Evolutionary conservation across 2,797 vertebrate species (phyloP), one percentile per base, ranked within the genome.

Genomic region (Eupleurogrammus muticus): DNA sequence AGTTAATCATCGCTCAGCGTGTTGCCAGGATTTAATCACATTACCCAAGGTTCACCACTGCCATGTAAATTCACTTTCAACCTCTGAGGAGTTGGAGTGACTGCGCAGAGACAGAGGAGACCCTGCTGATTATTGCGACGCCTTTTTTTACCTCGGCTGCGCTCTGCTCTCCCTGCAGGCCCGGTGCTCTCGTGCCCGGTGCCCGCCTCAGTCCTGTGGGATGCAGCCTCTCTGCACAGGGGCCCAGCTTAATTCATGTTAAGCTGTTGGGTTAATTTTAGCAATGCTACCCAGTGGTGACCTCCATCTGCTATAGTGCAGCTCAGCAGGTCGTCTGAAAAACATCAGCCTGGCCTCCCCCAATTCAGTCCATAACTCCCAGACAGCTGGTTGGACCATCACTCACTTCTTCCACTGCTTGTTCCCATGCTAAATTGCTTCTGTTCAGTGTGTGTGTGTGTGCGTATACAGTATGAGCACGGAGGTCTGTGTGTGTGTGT

Each of bases 1-100:
- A 94, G 91, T 92, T 93, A 92, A 94, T 93, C 92, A 87, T 89
- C 69, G 75, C 86, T 89, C 86, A 70, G 79, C 63, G 71, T 85
- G 86, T 85, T 90, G 81, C 80, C 77, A 64, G 67, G 81, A 84
- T 91, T 93, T 90, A 92, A 93, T 93, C 90, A 86, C 83, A 85
- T 90, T 88, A 86, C 74, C 83, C 75, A 73, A 81, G 82, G 75
- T 85, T 92, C 81, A 79, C 86, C 81, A 68, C 83, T 83, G 87
- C 84, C 75, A 90, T 92, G 85, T 89, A 89, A 87, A 91, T 91
- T 89, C 80, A 78, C 74, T 88, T 88, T 67, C 66, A 73, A 57
- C 80, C 76, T 79, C 81, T 1, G 65, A 83, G 75, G 78, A 89
- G 75, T 75, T 69, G 49, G 55, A 78, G n/a, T 48, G 81, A 83